These are phyloP conservation scores for Nematostella vectensis DNA, from an alignment of 92 coral and sea anemone species.

Conservation along the genomic window DNA sequence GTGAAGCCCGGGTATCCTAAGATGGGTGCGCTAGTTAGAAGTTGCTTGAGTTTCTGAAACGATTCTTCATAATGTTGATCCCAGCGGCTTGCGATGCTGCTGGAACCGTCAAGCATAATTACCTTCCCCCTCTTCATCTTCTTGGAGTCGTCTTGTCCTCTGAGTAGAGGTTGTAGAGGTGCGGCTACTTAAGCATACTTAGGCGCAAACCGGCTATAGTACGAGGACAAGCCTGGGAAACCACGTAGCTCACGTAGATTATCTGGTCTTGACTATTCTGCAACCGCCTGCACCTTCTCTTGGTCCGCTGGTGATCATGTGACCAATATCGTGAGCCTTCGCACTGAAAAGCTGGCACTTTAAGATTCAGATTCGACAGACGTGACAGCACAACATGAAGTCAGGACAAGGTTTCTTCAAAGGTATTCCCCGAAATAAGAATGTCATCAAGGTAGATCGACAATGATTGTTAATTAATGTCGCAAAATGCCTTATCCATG, in stretches of 20 bases:
- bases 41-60: slow-evolving; percentile 27
- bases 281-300: slow-evolving; percentile 41
- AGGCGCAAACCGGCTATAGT: slow-evolving; percentile 30
- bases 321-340: slow-evolving; percentile 33
- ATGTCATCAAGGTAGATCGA: slow-evolving; percentile 51
- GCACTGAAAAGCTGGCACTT: slow-evolving; percentile 39
- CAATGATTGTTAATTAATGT: slow-evolving; percentile 44
- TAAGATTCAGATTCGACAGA: slow-evolving; percentile 27
- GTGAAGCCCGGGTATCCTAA: slow-evolving; percentile 51
- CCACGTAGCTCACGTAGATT: slow-evolving; percentile 47
- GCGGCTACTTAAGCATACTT: slow-evolving; percentile 30
- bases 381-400: slow-evolving; percentile 38
- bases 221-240: slow-evolving; percentile 32
- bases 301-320: slow-evolving; percentile 28
- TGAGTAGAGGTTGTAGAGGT: slow-evolving; percentile 36
- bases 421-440: slow-evolving; percentile 38
- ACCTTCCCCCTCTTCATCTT: slow-evolving; percentile 10
- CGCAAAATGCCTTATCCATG: slow-evolving; percentile 69
- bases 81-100: slow-evolving; percentile 26
- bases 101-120: neutral
- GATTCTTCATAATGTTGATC: slow-evolving; percentile 36
- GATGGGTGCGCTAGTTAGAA: slow-evolving; percentile 43
- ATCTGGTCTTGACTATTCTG: slow-evolving; percentile 45
- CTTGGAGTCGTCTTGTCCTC: slow-evolving; percentile 21
- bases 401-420: slow-evolving; percentile 39